Evolutionary conservation across 2,888 invertebrate genomes (phyloP), one percentile per base, ranked within the genome.

Genomic region (Crioceris asparagi): DNA sequence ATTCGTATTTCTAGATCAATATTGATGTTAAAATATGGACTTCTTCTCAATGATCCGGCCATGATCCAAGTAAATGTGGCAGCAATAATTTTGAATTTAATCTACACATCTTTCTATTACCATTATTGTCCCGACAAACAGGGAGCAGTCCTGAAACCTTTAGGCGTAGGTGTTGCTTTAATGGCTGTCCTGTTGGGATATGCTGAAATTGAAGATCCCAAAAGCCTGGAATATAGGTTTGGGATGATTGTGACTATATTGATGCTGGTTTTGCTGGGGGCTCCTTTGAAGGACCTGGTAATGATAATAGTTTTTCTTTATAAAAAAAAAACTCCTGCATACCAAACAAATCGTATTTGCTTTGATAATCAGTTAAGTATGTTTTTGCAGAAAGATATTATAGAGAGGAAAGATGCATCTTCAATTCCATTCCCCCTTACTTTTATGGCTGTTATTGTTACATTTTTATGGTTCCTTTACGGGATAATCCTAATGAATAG

Each of bases 391-490:
- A 71, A 71, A 49, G 72, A 81, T 39, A 82, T 94, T 36, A 75
- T 94, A 19, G 69, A 68, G 54, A 82, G 81, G 11, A 78, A 84
- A 65, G 87, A 83, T 61, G 86, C 92, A 0, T 86, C 83, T 43
- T 77, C 79, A 23, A 70, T 96, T 63, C 92, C 93, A 4, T 86
- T 93, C 60, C 86, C 90, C 6, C 70, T 94, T 40, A 90, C 91
- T 12, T 64, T 86, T 21, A 80, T 84, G 48, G 90, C 85, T 45
- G 74, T 86, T 18, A 54, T 87, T 4, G 87, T 92, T 10, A 74
- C 82, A 16, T 70, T 74, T 45, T 72, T 79, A 57, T 91, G 90
- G 91, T 67, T 83, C 35, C 54, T 83, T 1, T 91, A 91, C 60
- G 90, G 88, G 10, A 68, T 82, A 47, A 75, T 85, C 29, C 70